Percentiles rank a stretch among this genome's conserved stretches.
Evolutionary conservation across 2,888 invertebrate species (phyloP).

Genomic region (Mythimna lalbum): DNA sequence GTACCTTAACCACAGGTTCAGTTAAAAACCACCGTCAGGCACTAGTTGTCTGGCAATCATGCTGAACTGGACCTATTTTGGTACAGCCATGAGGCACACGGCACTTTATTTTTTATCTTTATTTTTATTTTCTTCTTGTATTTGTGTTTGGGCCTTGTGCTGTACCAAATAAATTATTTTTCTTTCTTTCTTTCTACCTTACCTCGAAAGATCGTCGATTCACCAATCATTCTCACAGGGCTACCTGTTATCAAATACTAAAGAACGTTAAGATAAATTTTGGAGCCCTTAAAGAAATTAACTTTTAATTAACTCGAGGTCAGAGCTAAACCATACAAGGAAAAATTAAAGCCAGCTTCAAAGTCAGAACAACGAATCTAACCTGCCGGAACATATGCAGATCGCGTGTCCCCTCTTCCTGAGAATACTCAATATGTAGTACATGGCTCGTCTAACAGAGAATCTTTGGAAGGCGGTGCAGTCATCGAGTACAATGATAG

Average conservation of each 20-base stretch:
- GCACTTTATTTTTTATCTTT: no score
- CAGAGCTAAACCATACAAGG: not conserved
- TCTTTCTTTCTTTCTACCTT: no score
- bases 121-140: no score
- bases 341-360: not conserved
- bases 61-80: no score
- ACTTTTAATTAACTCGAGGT: not conserved
- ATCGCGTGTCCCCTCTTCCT: constrained; percentile 80
- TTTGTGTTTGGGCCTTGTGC: no score
- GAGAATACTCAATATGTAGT: constrained; percentile 76
- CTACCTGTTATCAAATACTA: not conserved
- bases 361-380: not conserved
- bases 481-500: constrained; percentile 81
- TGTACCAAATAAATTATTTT: no score
- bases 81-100: no score
- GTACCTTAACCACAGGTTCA: no score
- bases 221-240: no score
- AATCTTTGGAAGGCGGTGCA: constrained; percentile 80
- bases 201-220: not conserved
- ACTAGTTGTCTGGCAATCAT: no score
- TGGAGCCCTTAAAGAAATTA: not conserved
- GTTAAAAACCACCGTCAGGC: no score
- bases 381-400: constrained; percentile 78
- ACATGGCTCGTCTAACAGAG: constrained; percentile 79
- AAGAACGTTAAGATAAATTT: not conserved